Evolutionary conservation across 2,113 vertebrate genomes (phyloP).

Genomic region (Nibea albiflora): DNA sequence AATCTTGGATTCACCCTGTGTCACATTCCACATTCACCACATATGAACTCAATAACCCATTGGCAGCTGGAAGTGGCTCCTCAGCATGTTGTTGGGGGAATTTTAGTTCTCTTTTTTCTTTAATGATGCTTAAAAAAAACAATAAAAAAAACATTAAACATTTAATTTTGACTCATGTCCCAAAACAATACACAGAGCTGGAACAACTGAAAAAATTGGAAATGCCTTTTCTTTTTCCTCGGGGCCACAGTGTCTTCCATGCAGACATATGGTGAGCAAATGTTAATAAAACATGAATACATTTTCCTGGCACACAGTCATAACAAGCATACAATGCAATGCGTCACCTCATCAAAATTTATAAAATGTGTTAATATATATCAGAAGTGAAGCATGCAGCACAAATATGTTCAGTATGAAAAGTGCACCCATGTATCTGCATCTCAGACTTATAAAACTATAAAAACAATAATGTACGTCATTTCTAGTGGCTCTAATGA

Average conservation of each 20-base stretch:
- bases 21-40: neutral
- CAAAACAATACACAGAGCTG: neutral
- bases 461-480: neutral
- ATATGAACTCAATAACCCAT: neutral
- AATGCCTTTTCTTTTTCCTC: neutral
- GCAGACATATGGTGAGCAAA: constrained; percentile 13
- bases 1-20: neutral
- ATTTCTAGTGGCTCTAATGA: neutral
- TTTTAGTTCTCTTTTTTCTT: neutral
- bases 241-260: neutral
- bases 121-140: neutral
- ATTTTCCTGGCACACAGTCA: neutral
- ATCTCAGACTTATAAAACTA: neutral
- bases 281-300: neutral
- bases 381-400: neutral
- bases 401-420: neutral
- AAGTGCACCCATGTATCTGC: neutral
- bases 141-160: neutral
- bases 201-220: constrained; percentile 1
- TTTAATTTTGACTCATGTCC: neutral
- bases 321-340: neutral
- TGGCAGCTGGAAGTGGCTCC: neutral
- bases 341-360: neutral
- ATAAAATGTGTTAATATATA: neutral
- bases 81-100: neutral